Base-by-base conservation (phyloP, 1,140 invertebrate genomes). In the Spodoptera frugiperda region DNA sequence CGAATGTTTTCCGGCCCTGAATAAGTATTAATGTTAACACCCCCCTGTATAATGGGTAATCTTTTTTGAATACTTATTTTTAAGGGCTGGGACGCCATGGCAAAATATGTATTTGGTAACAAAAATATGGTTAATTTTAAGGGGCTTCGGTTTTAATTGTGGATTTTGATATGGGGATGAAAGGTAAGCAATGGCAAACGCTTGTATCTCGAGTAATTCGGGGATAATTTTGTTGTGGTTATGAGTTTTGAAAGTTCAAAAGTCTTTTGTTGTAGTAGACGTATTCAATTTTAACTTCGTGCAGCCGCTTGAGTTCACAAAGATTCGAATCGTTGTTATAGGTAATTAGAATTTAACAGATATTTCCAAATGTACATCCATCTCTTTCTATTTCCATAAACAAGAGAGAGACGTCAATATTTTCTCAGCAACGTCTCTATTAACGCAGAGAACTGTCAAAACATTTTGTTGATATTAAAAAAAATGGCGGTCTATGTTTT, bases 1-100 rank as follows among this genome's bases (percentile, higher is more conserved):
- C 57, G 68, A 81, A 86, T 82, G 80, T 80, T 85, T 85, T 84
- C 81, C 86, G 80, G 78, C 55, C 67, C 72, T 78, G 79, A 78
- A 78, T 78, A 77, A 78, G 61, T 63, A 61, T 74, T 78, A 74
- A 75, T 74, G 39, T 19, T 65, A 21, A 46, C 33, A 15, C 15
- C 57, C 10, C 44, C 19, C 39, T 78, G 48, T 73, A 55, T 73
- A 72, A 75, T 49, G 72, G 76, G 19, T 81, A 77, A 81, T 78
- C 74, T 77, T 30, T 79, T 78, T 79, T 71, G 74, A 59, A 79
- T 77, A 78, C 72, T 78, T 71, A 61, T 65, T 80, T 76, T 76
- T 74, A 80, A 70, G 68, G 14, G 53, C 53, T 53, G 61, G 59
- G 63, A 77, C 17, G 44, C 53, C 51, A 55, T 55, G 19, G 68